Evolutionary conservation across 1,140 invertebrate genomes (phyloP).

Genomic region (Drosophila kikkawai): DNA sequence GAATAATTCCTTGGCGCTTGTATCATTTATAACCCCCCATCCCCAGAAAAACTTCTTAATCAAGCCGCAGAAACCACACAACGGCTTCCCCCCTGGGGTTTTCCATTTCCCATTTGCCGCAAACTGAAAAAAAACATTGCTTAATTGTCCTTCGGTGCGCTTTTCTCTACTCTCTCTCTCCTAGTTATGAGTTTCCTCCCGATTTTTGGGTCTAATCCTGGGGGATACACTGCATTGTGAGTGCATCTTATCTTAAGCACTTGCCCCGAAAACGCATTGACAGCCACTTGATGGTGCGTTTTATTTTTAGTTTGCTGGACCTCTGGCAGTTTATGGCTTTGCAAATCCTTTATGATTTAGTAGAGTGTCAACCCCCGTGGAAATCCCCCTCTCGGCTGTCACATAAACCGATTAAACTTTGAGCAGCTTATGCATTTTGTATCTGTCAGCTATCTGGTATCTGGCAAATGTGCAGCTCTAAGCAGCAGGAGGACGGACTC

Average conservation of each 20-base stretch:
- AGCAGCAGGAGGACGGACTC: conserved; percentile 29
- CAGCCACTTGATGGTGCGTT: conserved; percentile 70
- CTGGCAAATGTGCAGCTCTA: conserved; percentile 70
- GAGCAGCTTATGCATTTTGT: conserved; percentile 77
- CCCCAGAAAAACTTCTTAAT: conserved; percentile 40
- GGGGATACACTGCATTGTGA: conserved; percentile 35
- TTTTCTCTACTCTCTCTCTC: conserved; percentile 23
- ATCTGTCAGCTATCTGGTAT: conserved; percentile 70
- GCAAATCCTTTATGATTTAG: conserved; percentile 75
- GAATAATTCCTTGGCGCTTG: conserved; percentile 46
- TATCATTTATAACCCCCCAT: conserved; percentile 44
- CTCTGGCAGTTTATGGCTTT: conserved; percentile 60
- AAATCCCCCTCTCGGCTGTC: conserved; percentile 48
- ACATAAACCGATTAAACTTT: conserved; percentile 80
- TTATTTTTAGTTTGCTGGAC: conserved; percentile 27
- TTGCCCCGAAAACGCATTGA: conserved; percentile 66
- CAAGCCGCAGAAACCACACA: conserved; percentile 47
- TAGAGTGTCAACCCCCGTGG: conserved; percentile 43
- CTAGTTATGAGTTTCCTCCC: not conserved
- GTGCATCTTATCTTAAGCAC: conserved; percentile 66
- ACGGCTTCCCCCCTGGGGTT: conserved; percentile 10
- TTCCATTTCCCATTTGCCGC: not conserved
- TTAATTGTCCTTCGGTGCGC: conserved; percentile 52
- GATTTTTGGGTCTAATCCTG: conserved; percentile 36
- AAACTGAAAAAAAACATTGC: conserved; percentile 14